Evolutionary conservation across 1,140 invertebrate species (phyloP), one percentile per base, ranked within the genome.

Genomic region (Agrypnia vestita): DNA sequence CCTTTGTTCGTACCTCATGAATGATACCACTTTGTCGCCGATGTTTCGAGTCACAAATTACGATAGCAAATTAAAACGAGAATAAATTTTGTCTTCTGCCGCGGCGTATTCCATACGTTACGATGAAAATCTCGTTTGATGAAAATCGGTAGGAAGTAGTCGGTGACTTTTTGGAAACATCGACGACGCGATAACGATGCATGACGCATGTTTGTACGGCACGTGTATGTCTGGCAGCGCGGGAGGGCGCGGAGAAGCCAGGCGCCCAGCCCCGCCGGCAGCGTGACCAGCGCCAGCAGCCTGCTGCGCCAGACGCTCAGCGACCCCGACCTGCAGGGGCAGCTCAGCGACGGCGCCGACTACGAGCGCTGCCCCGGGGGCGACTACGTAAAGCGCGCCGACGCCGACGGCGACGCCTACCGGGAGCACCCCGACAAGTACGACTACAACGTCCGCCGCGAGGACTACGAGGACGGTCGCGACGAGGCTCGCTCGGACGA

Each of bases 161-260:
- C 7, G 4, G 53, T 56, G 17, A 15, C 53, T 56, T 53, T 53
- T 17, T 8, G 11, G 8, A 13, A 51, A 56, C 11, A 17, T 17
- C n/a, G 21, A 17, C 35, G n/a, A 1, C 3, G 25, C 4, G 13
- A 4, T 13, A 6, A 71, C 17, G 43, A 56, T 74, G 71, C 71
- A 74, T 74, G 71, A 44, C 8, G 71, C 71, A 74, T 74, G 71
- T 74, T 56, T 74, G 71, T 74, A 74, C 53, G 71, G 71, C 71
- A 74, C 71, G 71, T 74, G n/a, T 56, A 44, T 74, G 53, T 74
- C 51, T 56, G 21, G 17, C 51, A 56, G 51, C 51, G 71, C 51
- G 71, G 25, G 35, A 56, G 71, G 15, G 17, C 10, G 69, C 69
- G 69, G 46, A 13, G 46, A 12, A 62, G 61, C 19, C 61, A 35